A percentile compares a stretch with the other conserved stretches of the same genome.
phyloP scores from a whole-genome alignment of 2,888 invertebrate species.

The Busseola fusca region DNA sequence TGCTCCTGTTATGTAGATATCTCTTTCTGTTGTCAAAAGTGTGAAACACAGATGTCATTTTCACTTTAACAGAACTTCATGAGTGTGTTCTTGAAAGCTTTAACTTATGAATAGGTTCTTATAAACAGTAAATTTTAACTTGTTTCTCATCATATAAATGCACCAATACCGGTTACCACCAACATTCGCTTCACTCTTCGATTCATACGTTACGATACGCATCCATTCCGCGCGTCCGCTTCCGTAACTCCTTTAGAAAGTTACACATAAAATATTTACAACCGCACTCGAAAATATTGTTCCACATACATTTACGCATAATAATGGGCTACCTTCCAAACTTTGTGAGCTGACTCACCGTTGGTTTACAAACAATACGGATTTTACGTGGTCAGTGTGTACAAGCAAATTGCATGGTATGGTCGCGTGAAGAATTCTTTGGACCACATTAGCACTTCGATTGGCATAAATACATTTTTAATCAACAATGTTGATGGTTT shows the following conservation, averaged over 20 bases:
- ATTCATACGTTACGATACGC: constrained; percentile 49
- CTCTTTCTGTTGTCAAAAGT: background rate
- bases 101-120: background rate
- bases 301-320: constrained; percentile 61
- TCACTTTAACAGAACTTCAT: background rate
- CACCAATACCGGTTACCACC: constrained; percentile 42
- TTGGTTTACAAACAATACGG: constrained; percentile 57
- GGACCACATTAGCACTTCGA: constrained; percentile 60
- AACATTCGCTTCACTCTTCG: constrained; percentile 41
- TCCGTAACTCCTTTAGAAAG: constrained; percentile 72
- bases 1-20: background rate
- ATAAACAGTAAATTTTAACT: background rate
- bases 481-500: constrained; percentile 47
- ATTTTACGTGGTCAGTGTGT: constrained; percentile 44
- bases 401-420: constrained; percentile 41
- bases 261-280: constrained; percentile 55
- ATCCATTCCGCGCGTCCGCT: constrained; percentile 65
- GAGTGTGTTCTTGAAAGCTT: background rate
- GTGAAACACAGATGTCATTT: background rate
- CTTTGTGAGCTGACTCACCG: constrained; percentile 45
- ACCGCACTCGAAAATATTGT: constrained; percentile 57
- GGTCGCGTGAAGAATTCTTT: constrained; percentile 60
- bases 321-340: constrained; percentile 45
- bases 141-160: constrained; percentile 23
- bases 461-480: constrained; percentile 50